Evolutionary conservation across 2,888 invertebrate genomes (phyloP), one percentile per base, ranked within the genome.

Genomic region (Tipula unca): DNA sequence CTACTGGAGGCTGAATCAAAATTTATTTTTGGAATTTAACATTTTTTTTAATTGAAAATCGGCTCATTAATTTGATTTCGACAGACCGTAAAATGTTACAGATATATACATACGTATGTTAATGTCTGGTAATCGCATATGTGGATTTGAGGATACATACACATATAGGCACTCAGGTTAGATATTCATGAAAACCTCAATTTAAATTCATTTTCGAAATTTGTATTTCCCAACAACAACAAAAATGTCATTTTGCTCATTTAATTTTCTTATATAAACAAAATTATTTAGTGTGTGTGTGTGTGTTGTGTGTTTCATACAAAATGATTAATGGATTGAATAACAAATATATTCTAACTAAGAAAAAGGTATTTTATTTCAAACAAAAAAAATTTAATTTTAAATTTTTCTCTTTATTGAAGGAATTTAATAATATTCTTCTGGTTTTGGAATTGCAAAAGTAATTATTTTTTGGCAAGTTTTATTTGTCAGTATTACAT

Each of bases 241-340:
- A 69, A 69, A 20, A 69, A 69, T 69, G 69, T 69, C 69, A 48
- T 48, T 48, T 48, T 5, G 17, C 48, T 48, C 17, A 69, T 69
- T 69, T n/a, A 25, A 10, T 25, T 8, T 48, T 69, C 25, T 10
- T 1, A 10, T 69, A 25, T 10, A 25, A 20, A 69, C 25, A 25
- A 69, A 25, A 69, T 69, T 69, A 25, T 69, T 69, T 25, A 20
- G 69, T 25, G 25, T 69, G 25, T 69, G 25, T n/a, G n/a, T n/a
- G n/a, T 25, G 8, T 48, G n/a, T 25, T 5, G 3, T 54, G 17
- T 54, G 8, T 6, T 13, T 25, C n/a, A 69, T 3, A 69, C 69
- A 69, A 69, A 69, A 69, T 69, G 69, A 69, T 69, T 69, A 69
- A 69, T 69, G 69, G 69, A 69, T 69, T 69, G 69, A 69, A 69